Percentiles rank a stretch among this genome's conserved stretches.
These are phyloP conservation scores for Nephrotoma flavescens DNA, from an alignment of 2,888 invertebrate genomes.

Conservation along the genomic window DNA sequence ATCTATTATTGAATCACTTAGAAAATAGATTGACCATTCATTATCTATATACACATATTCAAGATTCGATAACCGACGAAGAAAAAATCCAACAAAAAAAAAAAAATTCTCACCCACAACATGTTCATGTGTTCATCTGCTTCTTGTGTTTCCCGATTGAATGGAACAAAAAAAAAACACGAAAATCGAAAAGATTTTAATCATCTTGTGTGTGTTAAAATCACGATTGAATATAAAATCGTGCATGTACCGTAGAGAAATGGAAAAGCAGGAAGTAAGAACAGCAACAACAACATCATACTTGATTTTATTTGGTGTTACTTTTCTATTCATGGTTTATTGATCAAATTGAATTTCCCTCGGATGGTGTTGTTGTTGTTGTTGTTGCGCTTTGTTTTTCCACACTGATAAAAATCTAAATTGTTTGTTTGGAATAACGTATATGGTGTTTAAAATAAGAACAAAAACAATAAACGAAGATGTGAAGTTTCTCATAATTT, in stretches of 20 bases:
- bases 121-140: not conserved
- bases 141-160: not conserved
- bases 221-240: not conserved
- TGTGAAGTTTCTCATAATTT: not conserved
- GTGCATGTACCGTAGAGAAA: not conserved
- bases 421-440: not conserved
- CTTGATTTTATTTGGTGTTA: not conserved
- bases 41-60: not conserved
- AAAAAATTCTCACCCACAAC: not conserved
- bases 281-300: not conserved
- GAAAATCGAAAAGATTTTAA: not conserved
- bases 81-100: not conserved
- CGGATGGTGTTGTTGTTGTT: not conserved
- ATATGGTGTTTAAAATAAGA: not conserved
- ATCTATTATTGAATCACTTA: not conserved
- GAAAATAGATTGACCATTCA: not conserved
- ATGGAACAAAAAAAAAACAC: not conserved
- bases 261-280: not conserved
- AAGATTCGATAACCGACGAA: not conserved
- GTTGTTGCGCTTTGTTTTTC: not conserved
- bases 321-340: not conserved
- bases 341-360: not conserved
- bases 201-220: not conserved
- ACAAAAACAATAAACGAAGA: not conserved
- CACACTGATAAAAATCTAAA: not conserved